phyloP scores from a whole-genome alignment of 2,113 vertebrate genomes.

The Climacteris rufus region DNA sequence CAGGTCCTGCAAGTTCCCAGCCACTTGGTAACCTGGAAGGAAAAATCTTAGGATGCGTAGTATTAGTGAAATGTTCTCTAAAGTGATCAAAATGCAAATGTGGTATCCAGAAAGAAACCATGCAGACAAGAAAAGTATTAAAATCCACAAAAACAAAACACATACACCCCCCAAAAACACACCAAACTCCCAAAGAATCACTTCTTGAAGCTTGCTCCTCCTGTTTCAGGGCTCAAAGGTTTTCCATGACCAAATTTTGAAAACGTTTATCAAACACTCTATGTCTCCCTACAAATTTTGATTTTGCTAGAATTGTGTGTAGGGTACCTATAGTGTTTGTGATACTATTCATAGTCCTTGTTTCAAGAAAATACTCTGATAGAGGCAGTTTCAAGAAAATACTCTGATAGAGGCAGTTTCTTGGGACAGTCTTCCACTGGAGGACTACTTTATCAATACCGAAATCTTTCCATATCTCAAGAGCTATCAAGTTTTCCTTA shows the following conservation, averaged over 20 bases:
- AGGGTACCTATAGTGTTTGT: neutral
- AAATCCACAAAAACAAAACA: neutral
- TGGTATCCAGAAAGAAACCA: neutral
- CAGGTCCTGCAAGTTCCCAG: neutral
- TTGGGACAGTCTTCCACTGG: neutral
- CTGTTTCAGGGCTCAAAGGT: neutral
- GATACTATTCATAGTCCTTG: neutral
- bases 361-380: neutral
- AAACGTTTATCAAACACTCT: neutral
- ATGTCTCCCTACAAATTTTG: accelerated
- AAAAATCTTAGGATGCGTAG: neutral
- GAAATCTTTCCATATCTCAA: neutral
- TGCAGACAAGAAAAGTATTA: neutral
- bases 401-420: neutral
- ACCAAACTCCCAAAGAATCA: neutral
- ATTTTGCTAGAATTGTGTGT: neutral
- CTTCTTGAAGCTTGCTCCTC: neutral
- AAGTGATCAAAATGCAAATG: neutral
- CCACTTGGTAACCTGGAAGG: neutral
- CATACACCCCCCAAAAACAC: neutral
- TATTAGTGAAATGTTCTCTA: neutral
- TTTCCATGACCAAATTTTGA: neutral
- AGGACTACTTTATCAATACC: neutral
- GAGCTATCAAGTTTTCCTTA: neutral
- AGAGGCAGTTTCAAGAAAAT: neutral